A percentile compares a stretch with the other conserved stretches of the same genome.
phyloP scores from a whole-genome alignment of 2,888 invertebrate genomes.

The Macropis europaea region DNA sequence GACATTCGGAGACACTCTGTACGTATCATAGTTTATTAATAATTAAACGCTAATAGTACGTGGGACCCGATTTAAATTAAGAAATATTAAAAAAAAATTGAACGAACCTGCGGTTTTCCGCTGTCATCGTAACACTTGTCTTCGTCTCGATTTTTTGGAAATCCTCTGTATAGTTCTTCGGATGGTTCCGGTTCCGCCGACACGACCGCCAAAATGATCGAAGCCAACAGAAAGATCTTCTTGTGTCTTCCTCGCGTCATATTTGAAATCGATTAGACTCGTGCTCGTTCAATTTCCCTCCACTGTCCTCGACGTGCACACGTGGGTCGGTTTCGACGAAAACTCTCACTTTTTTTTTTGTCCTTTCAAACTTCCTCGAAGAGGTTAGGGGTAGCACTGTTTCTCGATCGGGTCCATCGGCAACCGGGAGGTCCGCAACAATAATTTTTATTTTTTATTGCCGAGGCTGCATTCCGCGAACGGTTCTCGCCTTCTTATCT shows the following conservation, averaged over 20 bases:
- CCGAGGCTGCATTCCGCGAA: constrained; percentile 57
- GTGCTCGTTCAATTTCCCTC: constrained; percentile 1
- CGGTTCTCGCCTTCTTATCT: constrained; percentile 36
- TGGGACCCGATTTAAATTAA: no score
- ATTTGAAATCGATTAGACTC: constrained; percentile 4
- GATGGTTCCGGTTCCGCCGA: constrained; percentile 73
- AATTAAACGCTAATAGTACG: no score
- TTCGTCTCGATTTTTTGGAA: constrained; percentile 69
- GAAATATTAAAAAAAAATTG: not conserved
- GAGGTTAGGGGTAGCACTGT: constrained; percentile 19
- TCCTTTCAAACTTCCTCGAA: constrained; percentile 8
- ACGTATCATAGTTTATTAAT: no score
- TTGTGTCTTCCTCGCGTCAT: constrained; percentile 45
- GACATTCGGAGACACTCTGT: no score
- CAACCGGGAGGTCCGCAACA: constrained; percentile 12
- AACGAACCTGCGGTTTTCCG: constrained; percentile 73
- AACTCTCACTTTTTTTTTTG: constrained; percentile 32
- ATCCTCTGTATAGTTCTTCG: constrained; percentile 65
- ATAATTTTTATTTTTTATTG: constrained; percentile 55
- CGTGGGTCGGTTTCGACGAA: not conserved
- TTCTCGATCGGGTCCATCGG: constrained; percentile 26
- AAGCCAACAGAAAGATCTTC: constrained; percentile 45
- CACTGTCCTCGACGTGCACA: constrained; percentile 7
- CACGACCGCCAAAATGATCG: constrained; percentile 45
- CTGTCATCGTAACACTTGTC: constrained; percentile 75